A percentile compares a stretch with the other conserved stretches of the same genome.
Evolutionary conservation across 2,888 invertebrate genomes (phyloP).

Genomic region (Miltochrista miniata): DNA sequence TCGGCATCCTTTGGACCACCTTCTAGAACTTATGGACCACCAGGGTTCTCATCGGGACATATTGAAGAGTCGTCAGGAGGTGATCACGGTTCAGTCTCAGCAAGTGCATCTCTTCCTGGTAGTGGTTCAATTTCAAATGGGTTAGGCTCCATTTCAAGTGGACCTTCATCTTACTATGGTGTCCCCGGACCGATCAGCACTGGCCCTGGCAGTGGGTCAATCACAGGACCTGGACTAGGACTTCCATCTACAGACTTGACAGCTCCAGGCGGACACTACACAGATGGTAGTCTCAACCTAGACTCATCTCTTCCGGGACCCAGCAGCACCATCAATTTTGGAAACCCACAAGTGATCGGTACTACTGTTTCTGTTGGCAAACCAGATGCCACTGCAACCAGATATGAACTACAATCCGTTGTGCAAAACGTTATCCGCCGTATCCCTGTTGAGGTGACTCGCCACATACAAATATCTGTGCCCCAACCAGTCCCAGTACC

Average conservation of each 20-base stretch:
- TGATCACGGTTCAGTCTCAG: conserved; percentile 29
- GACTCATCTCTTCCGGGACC: conserved; percentile 24
- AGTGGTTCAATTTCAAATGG: not conserved
- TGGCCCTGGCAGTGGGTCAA: conserved; percentile 11
- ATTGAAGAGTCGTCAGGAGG: conserved; percentile 36
- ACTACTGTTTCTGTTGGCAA: conserved; percentile 59
- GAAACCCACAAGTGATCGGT: conserved; percentile 59
- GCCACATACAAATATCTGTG: conserved; percentile 67
- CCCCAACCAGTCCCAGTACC: conserved; percentile 71
- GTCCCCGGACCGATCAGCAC: conserved; percentile 9
- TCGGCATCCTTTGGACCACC: conserved; percentile 70
- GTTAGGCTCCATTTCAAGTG: not conserved
- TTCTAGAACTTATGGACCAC: conserved; percentile 60
- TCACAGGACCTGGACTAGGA: conserved; percentile 5
- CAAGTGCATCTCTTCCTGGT: conserved; percentile 31
- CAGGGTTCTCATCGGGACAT: not conserved
- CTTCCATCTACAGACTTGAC: conserved; percentile 14
- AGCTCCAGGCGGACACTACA: conserved; percentile 17
- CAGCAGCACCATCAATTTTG: conserved; percentile 29
- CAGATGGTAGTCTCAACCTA: conserved; percentile 24
- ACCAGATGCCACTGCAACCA: conserved; percentile 49
- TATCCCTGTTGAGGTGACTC: conserved; percentile 72
- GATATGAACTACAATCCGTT: conserved; percentile 74
- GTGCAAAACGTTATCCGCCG: conserved; percentile 74
- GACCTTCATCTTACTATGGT: not conserved